Base-by-base conservation (phyloP, 2,113 vertebrate species). In the Donacobius atricapilla region DNA sequence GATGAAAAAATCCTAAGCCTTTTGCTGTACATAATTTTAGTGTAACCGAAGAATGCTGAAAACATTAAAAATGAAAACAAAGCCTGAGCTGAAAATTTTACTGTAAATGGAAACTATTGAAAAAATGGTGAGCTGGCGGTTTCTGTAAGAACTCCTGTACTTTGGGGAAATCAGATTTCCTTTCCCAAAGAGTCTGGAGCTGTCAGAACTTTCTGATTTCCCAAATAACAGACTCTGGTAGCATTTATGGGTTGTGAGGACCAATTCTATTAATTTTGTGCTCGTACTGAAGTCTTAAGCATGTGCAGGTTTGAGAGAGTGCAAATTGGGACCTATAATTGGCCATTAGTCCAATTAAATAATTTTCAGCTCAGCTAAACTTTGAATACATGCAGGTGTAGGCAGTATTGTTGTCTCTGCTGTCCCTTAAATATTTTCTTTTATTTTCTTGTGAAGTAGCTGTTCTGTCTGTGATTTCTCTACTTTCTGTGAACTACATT, bases 51-150 rank as follows among this genome's bases (percentile, higher is more conserved):
- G 61, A 89, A 66, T 78, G 92, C 50, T 77, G 58, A 91, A 96
- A 91, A 95, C 24, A 80, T n/a, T 37, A 88, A 90, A 90, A 91
- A 87, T 33, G 17, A 68, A 84, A 92, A 58, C 35, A 81, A 84
- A 83, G 11, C 17, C 21, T 0, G 1, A 83, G 37, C 27, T 87
- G 37, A 76, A 65, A 83, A 57, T 76, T 76, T 77, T 79, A 66
- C 75, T 80, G 42, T 94, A 94, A 93, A 89, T 72, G 84, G 91
- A 93, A 96, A 88, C 40, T 72, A 2, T 25, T 2, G 15, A 50
- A 76, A 56, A 84, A 87, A 40, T 10, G 15, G 25, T 61, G 57
- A 87, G 15, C 33, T 93, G 75, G n/a, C 35, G 90, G 54, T 44
- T 85, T 89, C 47, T 73, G 27, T 68, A 70, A 95, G 56, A 90